A percentile compares a stretch with the other conserved stretches of the same genome.
Conservation (phyloP, 2,113 vertebrate genomes). For the Notechis scutatus region DNA sequence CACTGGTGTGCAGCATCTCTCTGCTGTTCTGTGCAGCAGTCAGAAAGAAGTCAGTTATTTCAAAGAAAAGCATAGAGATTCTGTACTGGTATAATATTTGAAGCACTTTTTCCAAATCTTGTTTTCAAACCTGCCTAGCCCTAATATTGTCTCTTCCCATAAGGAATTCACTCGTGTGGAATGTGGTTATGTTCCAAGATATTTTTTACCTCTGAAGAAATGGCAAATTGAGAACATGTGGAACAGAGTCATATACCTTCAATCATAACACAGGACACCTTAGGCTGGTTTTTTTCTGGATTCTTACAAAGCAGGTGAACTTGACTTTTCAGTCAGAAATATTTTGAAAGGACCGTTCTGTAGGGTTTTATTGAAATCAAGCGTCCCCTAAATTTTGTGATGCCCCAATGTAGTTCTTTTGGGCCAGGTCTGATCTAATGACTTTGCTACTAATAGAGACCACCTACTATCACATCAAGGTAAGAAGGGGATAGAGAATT, state of each 20-base stretch:
- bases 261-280: not conserved
- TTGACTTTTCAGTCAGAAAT: not conserved
- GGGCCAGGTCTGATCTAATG: not conserved
- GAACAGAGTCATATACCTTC: not conserved
- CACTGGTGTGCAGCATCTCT: not conserved
- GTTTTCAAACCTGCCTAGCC: not conserved
- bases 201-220: not conserved
- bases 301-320: not conserved
- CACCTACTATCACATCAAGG: not conserved
- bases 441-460: not conserved
- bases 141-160: not conserved
- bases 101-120: not conserved
- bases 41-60: not conserved
- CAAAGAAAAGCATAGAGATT: not conserved
- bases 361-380: not conserved
- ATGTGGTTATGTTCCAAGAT: not conserved
- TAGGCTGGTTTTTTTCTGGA: too few species aligned
- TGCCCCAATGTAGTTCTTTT: not conserved
- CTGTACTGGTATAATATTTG: not conserved
- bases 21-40: not conserved
- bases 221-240: not conserved
- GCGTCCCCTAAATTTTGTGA: not conserved
- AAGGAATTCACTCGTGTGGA: not conserved
- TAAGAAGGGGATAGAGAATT: not conserved
- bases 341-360: not conserved